These are phyloP conservation scores for Thryonomys swinderianus DNA, from an alignment of 2,113 vertebrate genomes.

Conservation along the genomic window DNA sequence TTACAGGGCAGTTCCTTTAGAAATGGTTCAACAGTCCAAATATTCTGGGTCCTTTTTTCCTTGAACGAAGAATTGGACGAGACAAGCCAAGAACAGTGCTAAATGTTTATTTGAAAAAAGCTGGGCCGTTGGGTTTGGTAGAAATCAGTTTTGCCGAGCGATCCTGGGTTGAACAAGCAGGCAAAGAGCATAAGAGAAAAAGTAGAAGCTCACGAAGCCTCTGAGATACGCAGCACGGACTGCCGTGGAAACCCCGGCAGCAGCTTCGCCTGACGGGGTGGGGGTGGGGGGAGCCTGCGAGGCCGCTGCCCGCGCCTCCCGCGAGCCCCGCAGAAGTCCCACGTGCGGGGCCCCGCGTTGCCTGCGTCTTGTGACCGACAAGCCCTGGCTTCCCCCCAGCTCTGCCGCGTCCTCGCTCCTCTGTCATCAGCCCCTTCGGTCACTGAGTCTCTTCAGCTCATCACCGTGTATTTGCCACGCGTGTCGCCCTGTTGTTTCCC, in stretches of 20 bases:
- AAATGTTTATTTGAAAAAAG: neutral
- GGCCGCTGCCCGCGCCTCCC: neutral
- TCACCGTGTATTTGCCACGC: neutral
- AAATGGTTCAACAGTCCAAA: neutral
- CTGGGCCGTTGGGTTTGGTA: neutral
- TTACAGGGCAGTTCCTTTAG: neutral
- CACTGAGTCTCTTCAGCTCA: neutral
- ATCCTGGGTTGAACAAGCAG: neutral
- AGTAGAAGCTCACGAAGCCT: neutral
- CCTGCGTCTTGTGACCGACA: neutral
- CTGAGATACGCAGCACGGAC: neutral
- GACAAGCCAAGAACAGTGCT: neutral
- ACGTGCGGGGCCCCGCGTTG: no score
- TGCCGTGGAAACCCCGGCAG: neutral
- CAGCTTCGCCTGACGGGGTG: neutral
- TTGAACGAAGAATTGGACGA: neutral
- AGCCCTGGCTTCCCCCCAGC: neutral
- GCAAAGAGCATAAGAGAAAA: neutral
- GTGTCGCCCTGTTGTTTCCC: neutral
- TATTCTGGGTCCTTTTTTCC: neutral
- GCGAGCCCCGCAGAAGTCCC: neutral
- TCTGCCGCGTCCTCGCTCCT: neutral
- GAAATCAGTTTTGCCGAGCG: neutral
- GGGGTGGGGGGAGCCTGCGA: no score
- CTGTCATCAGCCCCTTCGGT: neutral